Percentiles rank a stretch among this genome's conserved stretches.
These are phyloP conservation scores for Eupithecia subfuscata DNA, from an alignment of 2,888 invertebrate genomes.

Conservation along the genomic window DNA sequence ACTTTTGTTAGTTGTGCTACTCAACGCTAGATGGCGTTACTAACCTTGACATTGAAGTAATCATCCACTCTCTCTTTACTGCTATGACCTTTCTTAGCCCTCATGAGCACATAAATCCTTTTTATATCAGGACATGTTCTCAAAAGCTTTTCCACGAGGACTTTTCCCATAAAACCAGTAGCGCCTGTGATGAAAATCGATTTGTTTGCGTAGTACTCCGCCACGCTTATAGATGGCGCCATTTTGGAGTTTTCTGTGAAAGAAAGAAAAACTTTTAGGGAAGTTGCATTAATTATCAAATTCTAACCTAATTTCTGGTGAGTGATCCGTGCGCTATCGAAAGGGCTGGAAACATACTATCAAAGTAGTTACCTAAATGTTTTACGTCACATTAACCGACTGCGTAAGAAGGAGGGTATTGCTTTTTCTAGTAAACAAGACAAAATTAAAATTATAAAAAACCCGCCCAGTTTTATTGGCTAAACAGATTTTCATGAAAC, in stretches of 20 bases:
- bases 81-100: constrained; percentile 88
- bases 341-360: too few species aligned
- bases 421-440: too few species aligned
- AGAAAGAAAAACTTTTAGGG: constrained; percentile 10
- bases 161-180: constrained; percentile 94
- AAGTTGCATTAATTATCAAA: background rate
- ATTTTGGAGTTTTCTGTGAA: constrained; percentile 50
- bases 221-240: constrained; percentile 72
- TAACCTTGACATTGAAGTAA: constrained; percentile 79
- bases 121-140: constrained; percentile 88
- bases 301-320: background rate
- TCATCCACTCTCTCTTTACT: constrained; percentile 86
- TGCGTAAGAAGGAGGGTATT: too few species aligned
- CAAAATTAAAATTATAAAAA: too few species aligned
- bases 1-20: constrained; percentile 33
- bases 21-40: constrained; percentile 55
- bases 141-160: constrained; percentile 90
- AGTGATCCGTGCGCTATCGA: too few species aligned
- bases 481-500: too few species aligned
- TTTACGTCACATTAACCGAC: too few species aligned
- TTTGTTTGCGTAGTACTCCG: constrained; percentile 84
- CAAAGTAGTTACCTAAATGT: too few species aligned
- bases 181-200: constrained; percentile 91
- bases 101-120: constrained; percentile 87
- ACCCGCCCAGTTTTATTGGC: too few species aligned